phyloP scores from a whole-genome alignment of 2,113 vertebrate genomes.

The Dascyllus trimaculatus region DNA sequence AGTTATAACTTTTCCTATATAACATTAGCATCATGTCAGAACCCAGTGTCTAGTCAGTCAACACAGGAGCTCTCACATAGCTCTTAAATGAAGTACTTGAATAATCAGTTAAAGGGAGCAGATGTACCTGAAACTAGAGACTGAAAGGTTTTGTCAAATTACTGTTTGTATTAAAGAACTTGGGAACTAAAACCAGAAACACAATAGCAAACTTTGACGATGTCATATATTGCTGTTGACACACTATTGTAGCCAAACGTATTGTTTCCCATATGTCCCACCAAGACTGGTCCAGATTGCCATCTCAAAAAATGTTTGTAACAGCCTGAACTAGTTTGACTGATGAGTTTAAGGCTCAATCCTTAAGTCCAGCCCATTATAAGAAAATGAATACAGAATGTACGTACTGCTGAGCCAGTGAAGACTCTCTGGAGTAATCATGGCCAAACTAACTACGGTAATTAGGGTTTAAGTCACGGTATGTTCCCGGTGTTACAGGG shows the following conservation, averaged over 20 bases:
- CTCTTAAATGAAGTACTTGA: neutral
- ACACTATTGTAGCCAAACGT: neutral
- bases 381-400: slow-evolving; percentile 6
- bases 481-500: slow-evolving; percentile 8
- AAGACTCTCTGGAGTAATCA: neutral
- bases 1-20: neutral
- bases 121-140: neutral
- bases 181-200: neutral
- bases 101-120: neutral
- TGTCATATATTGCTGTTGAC: neutral
- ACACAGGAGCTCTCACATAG: neutral
- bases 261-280: too few relatives aligned
- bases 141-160: neutral
- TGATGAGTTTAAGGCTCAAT: too few relatives aligned
- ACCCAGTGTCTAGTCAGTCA: neutral
- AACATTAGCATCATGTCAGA: neutral
- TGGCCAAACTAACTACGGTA: slow-evolving; percentile 2
- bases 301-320: neutral
- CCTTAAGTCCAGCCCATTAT: neutral
- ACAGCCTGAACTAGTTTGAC: too few relatives aligned
- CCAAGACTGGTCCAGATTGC: too few relatives aligned
- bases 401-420: neutral
- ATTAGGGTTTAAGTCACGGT: neutral
- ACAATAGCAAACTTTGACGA: neutral
- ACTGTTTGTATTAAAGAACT: neutral